A percentile compares a stretch with the other conserved stretches of the same genome.
Conservation (phyloP, 2,888 invertebrate genomes). For the Ephialtes manifestator region DNA sequence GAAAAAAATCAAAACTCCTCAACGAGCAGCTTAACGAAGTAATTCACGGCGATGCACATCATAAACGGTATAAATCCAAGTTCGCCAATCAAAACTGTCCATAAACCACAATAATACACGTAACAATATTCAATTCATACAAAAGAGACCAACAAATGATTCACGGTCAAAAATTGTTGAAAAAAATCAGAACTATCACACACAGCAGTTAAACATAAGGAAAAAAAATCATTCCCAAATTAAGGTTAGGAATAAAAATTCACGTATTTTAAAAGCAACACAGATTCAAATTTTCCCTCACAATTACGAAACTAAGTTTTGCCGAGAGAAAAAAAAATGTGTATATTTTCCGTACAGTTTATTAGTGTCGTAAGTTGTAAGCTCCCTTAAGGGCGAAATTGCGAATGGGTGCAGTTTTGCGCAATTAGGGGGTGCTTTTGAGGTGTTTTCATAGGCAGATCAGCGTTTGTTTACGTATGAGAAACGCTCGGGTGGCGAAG, state of each 20-base stretch:
- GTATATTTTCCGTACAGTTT: not conserved
- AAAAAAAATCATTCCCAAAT: not conserved
- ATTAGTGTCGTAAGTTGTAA: not conserved
- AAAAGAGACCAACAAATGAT: conserved; percentile 1
- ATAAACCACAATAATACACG: conserved; percentile 6
- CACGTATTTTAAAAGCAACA: not conserved
- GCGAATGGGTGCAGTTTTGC: not conserved
- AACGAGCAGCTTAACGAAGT: conserved; percentile 27
- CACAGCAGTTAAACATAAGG: not conserved
- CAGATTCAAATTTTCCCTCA: not conserved
- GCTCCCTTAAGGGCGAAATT: not conserved
- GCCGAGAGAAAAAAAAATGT: not conserved
- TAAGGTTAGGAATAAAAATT: not conserved
- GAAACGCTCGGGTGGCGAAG: conserved; percentile 28
- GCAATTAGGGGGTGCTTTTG: not conserved
- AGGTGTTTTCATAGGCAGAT: not conserved
- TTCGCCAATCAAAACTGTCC: not conserved
- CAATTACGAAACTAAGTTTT: not conserved
- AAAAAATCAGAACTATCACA: conserved; percentile 3
- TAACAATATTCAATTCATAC: not conserved
- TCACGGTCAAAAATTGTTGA: not conserved
- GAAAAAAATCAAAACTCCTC: conserved; percentile 40
- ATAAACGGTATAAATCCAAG: conserved; percentile 13
- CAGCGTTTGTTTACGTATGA: conserved; percentile 54
- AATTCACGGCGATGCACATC: conserved; percentile 52